Evolutionary conservation across 30 jellyfish, hydroid and myxozoan species (phyloP), one percentile per base, ranked within the genome.

Genomic region (Aurelia aurita complex sp. Pacific): DNA sequence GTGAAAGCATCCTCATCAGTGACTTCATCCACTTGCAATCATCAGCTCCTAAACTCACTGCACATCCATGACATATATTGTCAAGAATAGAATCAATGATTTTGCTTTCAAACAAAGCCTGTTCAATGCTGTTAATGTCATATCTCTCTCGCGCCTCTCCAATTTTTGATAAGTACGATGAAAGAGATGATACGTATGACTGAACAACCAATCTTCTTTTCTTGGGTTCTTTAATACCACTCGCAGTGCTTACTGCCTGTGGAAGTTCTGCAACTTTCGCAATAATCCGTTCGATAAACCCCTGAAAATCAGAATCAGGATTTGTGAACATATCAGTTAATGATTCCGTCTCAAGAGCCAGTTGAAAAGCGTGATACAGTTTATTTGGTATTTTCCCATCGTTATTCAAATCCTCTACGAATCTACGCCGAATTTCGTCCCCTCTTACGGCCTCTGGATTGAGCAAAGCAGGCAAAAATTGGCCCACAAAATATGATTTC

Each of bases 391-490:
- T 66, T 43, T 84, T 84, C 8, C 93, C 93, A 62, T 77, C 82
- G 5, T 46, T 51, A 3, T 54, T 70, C 16, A 84, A 84, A 1
- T 73, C 57, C 18, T 84, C 93, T 17, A 84, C 70, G 32, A 73
- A 84, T 17, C 65, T 36, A 34, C 65, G 73, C 14, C 93, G 84
- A 68, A 42, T 84, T 16, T 32, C 82, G 55, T 84, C 87, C 3
- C 9, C 54, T 52, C 63, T 50, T 2, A 74, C 82, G 1, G 85
- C 67, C 36, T 67, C 93, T 18, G 93, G 88, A 32, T 57, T 59
- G 19, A 84, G 77, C 74, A 84, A 52, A 10, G 84, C 93, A 7
- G 93, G 93, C 82, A 84, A 38, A 64, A 84, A 84, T 32, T 86
- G 65, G 38, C 93, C 87, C 10, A 84, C 67, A 50, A 84, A 84